A percentile compares a stretch with the other conserved stretches of the same genome.
Evolutionary conservation across 2,888 invertebrate genomes (phyloP).

Genomic region (Drosophila borealis): DNA sequence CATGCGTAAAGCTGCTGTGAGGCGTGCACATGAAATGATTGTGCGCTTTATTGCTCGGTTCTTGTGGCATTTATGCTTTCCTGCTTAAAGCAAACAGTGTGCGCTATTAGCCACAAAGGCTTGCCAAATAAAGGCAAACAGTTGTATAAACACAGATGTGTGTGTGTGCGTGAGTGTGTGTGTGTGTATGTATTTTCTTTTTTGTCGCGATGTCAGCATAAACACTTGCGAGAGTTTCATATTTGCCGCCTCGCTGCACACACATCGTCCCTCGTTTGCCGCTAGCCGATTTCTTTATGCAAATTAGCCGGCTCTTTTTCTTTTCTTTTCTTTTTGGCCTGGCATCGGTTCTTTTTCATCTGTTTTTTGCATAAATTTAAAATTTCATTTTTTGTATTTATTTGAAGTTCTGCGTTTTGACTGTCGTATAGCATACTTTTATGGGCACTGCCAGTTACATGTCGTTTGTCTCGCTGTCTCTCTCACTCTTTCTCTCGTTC

Average conservation of each 20-base stretch:
- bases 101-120: conserved; percentile 71
- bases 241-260: conserved; percentile 68
- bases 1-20: conserved; percentile 1
- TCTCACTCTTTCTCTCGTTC: not conserved
- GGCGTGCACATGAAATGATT: conserved; percentile 28
- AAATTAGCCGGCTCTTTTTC: conserved; percentile 59
- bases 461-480: conserved; percentile 25
- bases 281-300: conserved; percentile 74
- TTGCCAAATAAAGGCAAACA: conserved; percentile 62
- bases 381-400: conserved; percentile 66
- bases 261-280: conserved; percentile 43
- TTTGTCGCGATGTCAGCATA: conserved; percentile 76
- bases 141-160: conserved; percentile 40
- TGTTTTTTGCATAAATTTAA: conserved; percentile 74
- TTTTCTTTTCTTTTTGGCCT: conserved; percentile 16
- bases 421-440: conserved; percentile 59
- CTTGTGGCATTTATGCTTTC: conserved; percentile 55
- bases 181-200: conserved; percentile 30
- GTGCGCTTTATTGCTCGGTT: conserved; percentile 50
- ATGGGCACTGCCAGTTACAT: conserved; percentile 63
- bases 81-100: conserved; percentile 58
- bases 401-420: conserved; percentile 52
- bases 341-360: conserved; percentile 29
- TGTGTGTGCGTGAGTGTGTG: conserved; percentile 2
- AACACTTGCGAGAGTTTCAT: conserved; percentile 72